A percentile compares a stretch with the other conserved stretches of the same genome.
These are phyloP conservation scores for Aplodontia rufa DNA, from an alignment of 2,113 vertebrate species.

Conservation along the genomic window DNA sequence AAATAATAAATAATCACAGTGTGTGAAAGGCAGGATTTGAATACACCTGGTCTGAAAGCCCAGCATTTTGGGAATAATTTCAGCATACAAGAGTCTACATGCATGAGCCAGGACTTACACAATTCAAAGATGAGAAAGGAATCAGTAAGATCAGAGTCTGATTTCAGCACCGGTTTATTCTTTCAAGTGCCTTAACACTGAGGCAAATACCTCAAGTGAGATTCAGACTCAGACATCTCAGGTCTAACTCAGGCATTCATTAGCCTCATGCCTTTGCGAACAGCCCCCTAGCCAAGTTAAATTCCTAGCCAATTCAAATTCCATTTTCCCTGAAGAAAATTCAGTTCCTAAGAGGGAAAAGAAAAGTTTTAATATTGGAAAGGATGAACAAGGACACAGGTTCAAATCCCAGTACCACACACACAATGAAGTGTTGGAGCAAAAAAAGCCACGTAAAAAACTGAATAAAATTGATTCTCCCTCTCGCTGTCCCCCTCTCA, in stretches of 20 bases:
- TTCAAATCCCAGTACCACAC: no score
- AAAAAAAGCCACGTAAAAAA: no score
- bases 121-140: neutral
- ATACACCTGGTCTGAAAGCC: neutral
- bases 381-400: no score
- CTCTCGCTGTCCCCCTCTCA: no score
- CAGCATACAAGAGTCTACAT: neutral
- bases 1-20: neutral
- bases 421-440: no score
- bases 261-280: neutral
- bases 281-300: neutral
- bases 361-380: neutral
- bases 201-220: neutral
- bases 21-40: neutral
- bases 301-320: neutral
- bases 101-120: neutral
- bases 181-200: neutral
- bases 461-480: no score
- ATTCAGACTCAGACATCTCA: neutral
- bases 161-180: neutral
- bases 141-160: neutral
- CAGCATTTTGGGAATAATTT: neutral
- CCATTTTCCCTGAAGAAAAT: slow-evolving; percentile 24
- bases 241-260: neutral
- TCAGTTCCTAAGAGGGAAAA: neutral